Evolutionary conservation across 1,140 invertebrate species (phyloP).

Genomic region (Aradophagus sp.): DNA sequence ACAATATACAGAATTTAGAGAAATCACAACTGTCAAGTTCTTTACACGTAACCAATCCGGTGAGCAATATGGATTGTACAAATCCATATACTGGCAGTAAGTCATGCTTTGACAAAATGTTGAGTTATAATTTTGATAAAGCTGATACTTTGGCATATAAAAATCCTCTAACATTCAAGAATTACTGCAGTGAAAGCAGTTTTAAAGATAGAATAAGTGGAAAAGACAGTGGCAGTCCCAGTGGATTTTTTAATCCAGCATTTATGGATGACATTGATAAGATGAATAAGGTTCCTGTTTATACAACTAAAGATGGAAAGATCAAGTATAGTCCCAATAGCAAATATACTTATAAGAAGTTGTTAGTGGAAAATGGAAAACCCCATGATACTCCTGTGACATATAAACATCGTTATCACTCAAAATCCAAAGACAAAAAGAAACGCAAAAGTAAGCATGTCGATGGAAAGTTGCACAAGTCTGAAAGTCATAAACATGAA

Average conservation of each 20-base stretch:
- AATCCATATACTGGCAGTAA: slow-evolving; percentile 25
- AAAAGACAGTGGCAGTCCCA: slow-evolving; percentile 9
- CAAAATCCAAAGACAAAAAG: slow-evolving; percentile 32
- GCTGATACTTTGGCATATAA: slow-evolving; percentile 28
- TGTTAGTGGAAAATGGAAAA: slow-evolving; percentile 65
- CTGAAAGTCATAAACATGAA: slow-evolving; percentile 11
- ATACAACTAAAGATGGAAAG: slow-evolving; percentile 73
- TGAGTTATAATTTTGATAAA: slow-evolving; percentile 58
- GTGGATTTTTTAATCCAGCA: slow-evolving; percentile 65
- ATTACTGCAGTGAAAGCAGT: slow-evolving; percentile 29
- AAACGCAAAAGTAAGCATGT: slow-evolving; percentile 34
- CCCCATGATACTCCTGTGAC: slow-evolving; percentile 22
- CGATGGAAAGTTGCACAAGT: slow-evolving; percentile 22
- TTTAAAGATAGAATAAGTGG: slow-evolving; percentile 1
- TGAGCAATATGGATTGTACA: slow-evolving; percentile 8
- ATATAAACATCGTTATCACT: slow-evolving; percentile 10
- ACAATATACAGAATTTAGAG: slow-evolving; percentile 23
- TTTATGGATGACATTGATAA: slow-evolving; percentile 65
- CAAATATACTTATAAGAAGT: slow-evolving; percentile 65
- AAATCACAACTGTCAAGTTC: slow-evolving; percentile 17
- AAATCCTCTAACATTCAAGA: slow-evolving; percentile 38
- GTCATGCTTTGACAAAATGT: slow-evolving; percentile 26
- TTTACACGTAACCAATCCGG: slow-evolving; percentile 15
- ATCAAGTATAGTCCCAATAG: slow-evolving; percentile 73
- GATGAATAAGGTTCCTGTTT: slow-evolving; percentile 70